phyloP scores from a whole-genome alignment of 2,888 invertebrate genomes.

The Ceramica pisi region DNA sequence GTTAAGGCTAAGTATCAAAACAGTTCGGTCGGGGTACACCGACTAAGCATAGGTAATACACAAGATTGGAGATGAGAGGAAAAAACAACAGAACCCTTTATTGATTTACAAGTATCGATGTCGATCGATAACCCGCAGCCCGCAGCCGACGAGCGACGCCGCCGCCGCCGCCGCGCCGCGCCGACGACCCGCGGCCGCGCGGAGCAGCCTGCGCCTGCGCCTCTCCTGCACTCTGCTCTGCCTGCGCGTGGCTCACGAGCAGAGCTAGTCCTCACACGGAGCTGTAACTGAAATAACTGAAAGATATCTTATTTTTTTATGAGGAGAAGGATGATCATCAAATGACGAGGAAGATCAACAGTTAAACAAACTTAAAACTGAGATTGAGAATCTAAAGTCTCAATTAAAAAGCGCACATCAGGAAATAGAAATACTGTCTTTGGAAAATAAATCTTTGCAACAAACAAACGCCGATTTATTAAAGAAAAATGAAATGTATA shows the following conservation, averaged over 20 bases:
- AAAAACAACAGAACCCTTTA: slow-evolving; percentile 74
- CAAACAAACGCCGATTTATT: too few species aligned
- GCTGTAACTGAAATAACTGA: background rate
- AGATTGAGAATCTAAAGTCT: too few species aligned
- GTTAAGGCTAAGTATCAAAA: slow-evolving; percentile 34
- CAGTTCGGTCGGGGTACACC: slow-evolving; percentile 30
- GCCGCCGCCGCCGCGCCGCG: background rate
- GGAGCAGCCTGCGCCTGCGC: too few species aligned
- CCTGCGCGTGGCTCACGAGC: background rate
- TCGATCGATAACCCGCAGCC: slow-evolving; percentile 47
- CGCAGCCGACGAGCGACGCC: background rate
- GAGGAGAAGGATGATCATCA: too few species aligned
- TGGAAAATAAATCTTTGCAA: too few species aligned
- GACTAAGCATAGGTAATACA: slow-evolving; percentile 49
- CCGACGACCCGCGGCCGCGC: background rate
- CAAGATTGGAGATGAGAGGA: slow-evolving; percentile 59
- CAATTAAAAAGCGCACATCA: too few species aligned
- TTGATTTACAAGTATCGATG: slow-evolving; percentile 83
- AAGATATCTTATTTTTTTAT: too few species aligned
- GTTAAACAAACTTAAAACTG: too few species aligned
- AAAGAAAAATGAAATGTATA: too few species aligned
- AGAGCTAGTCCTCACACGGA: background rate
- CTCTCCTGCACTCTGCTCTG: background rate
- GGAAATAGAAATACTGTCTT: too few species aligned
- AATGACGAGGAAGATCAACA: too few species aligned